A percentile compares a stretch with the other conserved stretches of the same genome.
These are phyloP conservation scores for Dysmachus trigonus DNA, from an alignment of 2,888 invertebrate species.

Conservation along the genomic window DNA sequence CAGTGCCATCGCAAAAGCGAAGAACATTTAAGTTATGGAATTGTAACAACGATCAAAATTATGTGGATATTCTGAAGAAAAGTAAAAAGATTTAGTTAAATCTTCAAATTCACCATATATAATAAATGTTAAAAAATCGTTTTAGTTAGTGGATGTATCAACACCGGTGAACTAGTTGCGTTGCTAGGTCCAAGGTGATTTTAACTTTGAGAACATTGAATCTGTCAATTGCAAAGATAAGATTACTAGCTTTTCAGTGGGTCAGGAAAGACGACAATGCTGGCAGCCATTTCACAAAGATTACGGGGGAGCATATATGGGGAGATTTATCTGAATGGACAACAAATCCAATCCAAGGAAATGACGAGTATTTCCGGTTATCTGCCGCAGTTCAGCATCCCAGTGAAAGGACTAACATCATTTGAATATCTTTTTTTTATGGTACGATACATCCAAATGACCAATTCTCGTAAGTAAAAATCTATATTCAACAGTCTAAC, in stretches of 20 bases:
- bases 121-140: neutral
- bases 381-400: constrained; percentile 86
- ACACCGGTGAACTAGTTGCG: constrained; percentile 77
- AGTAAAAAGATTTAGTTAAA: neutral
- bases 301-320: constrained; percentile 75
- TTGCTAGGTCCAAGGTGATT: constrained; percentile 76
- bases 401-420: constrained; percentile 80
- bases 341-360: constrained; percentile 70
- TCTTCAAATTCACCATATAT: neutral
- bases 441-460: constrained; percentile 66
- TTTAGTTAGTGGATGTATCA: constrained; percentile 74
- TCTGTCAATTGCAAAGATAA: neutral
- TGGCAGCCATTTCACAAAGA: constrained; percentile 78
- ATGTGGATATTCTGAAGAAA: neutral
- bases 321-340: constrained; percentile 76
- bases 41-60: neutral
- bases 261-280: constrained; percentile 78
- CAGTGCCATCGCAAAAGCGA: constrained; percentile 59
- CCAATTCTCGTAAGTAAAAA: neutral
- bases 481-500: constrained; percentile 68
- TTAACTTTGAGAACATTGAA: neutral
- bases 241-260: constrained; percentile 67
- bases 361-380: constrained; percentile 83
- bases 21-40: constrained; percentile 62
- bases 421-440: constrained; percentile 86